Evolutionary conservation across 2,888 invertebrate genomes (phyloP).

Genomic region (Pardosa pseudoannulata): DNA sequence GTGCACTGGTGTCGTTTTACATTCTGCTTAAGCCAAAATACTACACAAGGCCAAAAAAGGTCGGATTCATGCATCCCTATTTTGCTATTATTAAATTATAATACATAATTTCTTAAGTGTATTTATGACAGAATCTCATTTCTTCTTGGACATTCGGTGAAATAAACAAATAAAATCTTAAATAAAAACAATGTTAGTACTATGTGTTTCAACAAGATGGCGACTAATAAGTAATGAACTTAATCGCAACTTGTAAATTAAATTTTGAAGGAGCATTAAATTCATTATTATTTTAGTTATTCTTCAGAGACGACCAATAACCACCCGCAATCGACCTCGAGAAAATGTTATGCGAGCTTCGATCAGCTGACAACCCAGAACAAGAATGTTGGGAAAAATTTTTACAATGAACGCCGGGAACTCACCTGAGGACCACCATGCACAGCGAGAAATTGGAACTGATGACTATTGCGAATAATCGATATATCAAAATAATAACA

Average conservation of each 20-base stretch:
- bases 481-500: no score
- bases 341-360: neutral
- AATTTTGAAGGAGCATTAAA: neutral
- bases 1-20: constrained; percentile 54
- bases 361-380: constrained; percentile 23
- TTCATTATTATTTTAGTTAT: neutral
- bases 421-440: constrained; percentile 78
- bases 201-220: constrained; percentile 47
- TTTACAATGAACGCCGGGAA: constrained; percentile 78
- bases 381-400: constrained; percentile 74
- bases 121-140: no score
- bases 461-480: neutral
- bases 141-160: no score
- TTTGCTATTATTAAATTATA: neutral
- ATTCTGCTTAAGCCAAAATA: constrained; percentile 17
- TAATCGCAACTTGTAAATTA: neutral
- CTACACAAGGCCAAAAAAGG: constrained; percentile 47
- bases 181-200: neutral
- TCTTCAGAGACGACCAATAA: neutral
- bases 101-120: no score
- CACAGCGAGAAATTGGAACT: constrained; percentile 74
- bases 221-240: constrained; percentile 35
- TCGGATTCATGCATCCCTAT: neutral
- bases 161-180: no score
- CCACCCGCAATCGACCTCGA: neutral